A percentile compares a stretch with the other conserved stretches of the same genome.
phyloP scores from a whole-genome alignment of 64 coral and sea anemone species.

The Montipora sp. region DNA sequence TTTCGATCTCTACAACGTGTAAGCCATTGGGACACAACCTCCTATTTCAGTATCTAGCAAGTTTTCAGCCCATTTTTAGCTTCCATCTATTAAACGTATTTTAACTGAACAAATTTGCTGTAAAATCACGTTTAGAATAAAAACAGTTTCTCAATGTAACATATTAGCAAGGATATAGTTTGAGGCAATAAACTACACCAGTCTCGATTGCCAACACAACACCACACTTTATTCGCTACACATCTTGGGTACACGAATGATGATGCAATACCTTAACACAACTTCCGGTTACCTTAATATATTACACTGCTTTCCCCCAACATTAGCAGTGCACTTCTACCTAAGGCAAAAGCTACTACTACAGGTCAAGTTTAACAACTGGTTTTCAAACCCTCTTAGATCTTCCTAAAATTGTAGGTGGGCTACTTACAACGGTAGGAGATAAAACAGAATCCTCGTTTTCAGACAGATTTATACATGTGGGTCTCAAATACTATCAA shows the following conservation, averaged over 20 bases:
- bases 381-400: conserved; percentile 67
- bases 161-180: too few relatives aligned
- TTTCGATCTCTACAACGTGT: too few relatives aligned
- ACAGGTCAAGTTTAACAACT: conserved; percentile 63
- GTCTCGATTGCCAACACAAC: too few relatives aligned
- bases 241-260: not conserved
- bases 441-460: not conserved
- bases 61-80: too few relatives aligned
- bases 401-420: conserved; percentile 22
- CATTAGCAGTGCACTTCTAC: too few relatives aligned
- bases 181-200: too few relatives aligned
- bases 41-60: too few relatives aligned
- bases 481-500: not conserved
- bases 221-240: not conserved
- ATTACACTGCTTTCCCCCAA: not conserved
- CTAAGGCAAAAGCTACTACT: not conserved
- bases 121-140: too few relatives aligned
- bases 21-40: too few relatives aligned
- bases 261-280: not conserved
- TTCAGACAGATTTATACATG: not conserved
- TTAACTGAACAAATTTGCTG: too few relatives aligned
- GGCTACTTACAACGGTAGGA: not conserved
- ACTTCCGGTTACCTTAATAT: not conserved
- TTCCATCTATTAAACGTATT: too few relatives aligned
- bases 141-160: too few relatives aligned